Base-by-base conservation (phyloP, 2,797 vertebrate species). In the Vespertilio murinus region DNA sequence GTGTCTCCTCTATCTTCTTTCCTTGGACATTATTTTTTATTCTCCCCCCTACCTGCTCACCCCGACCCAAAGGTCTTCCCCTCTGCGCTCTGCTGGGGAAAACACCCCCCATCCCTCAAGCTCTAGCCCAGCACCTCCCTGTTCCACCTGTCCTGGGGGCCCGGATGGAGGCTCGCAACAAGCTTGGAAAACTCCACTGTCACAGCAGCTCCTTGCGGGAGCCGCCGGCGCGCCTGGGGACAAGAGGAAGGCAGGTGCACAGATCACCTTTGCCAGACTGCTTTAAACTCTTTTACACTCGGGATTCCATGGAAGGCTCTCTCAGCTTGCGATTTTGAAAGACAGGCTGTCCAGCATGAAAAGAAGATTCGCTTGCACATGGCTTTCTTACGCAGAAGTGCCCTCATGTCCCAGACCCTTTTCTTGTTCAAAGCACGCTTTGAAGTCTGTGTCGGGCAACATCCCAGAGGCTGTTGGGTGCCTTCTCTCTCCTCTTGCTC, bases 51-150 rank as follows among this genome's bases (percentile, higher is more conserved):
- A 25, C 4, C 17, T 25, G 25, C 56, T 61, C 35, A n/a, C 22
- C 8, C 0, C 2, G 1, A 20, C 25, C 7, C 6, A 35, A 59
- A 6, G 16, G 33, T 69, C 82, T 42, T 6, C 28, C 1, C 0
- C 13, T 40, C 30, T 78, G 9, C 14, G 35, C 28, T 40, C 30
- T 78, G 9, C 14, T 54, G 28, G 12, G 49, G 11, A 38, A 78
- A 78, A 1, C 6, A 16, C 8, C 5, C 35, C 33, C 45, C 33
- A 28, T 30, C 65, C 38, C 56, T 35, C 22, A 42, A 71, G 17
- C 67, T 5, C 20, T 4, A 54, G 10, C n/a, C 38, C 74, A 6
- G 13, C 3, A n/a, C 23, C 16, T 8, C 6, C 1, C 16, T 35
- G 22, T 87, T 38, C 54, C 35, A 45, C 45, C 6, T 47, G 28